phyloP scores from a whole-genome alignment of 2,888 invertebrate species.

The Limenitis camilla region DNA sequence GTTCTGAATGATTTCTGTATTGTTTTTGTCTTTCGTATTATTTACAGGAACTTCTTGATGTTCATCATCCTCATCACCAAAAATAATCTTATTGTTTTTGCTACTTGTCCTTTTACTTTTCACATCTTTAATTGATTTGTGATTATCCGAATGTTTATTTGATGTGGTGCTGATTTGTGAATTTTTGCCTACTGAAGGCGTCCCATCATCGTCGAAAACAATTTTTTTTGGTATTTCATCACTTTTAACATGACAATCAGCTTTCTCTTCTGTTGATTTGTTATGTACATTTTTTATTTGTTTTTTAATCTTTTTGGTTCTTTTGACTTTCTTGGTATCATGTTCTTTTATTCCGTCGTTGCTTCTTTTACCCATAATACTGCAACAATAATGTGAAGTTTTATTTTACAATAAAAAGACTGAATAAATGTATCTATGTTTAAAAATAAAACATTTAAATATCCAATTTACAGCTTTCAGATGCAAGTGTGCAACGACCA shows the following conservation, averaged over 20 bases:
- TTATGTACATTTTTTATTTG: conserved; percentile 9
- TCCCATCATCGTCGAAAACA: conserved; percentile 12
- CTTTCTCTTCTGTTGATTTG: background rate
- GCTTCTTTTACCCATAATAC: conserved; percentile 39
- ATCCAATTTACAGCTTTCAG: no score
- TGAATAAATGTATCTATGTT: no score
- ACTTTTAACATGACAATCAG: background rate
- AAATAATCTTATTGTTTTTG: conserved; percentile 32
- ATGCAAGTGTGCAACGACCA: no score
- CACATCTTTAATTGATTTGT: background rate
- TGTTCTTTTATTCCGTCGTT: conserved; percentile 18
- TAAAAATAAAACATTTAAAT: no score
- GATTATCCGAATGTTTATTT: background rate
- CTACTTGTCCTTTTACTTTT: conserved; percentile 14
- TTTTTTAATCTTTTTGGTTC: conserved; percentile 1
- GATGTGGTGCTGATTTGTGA: background rate
- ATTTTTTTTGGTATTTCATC: conserved; percentile 16
- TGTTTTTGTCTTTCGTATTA: conserved; percentile 6
- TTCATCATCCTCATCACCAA: conserved; percentile 28
- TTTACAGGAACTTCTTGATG: conserved; percentile 24
- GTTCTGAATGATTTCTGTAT: conserved; percentile 30
- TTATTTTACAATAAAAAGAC: no score
- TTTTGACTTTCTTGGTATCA: conserved; percentile 6
- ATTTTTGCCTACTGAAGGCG: conserved; percentile 15
- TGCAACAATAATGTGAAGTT: conserved; percentile 18